Base-by-base conservation (phyloP, 35 echinoderm and acorn worm genomes). In the Anneissia japonica region DNA sequence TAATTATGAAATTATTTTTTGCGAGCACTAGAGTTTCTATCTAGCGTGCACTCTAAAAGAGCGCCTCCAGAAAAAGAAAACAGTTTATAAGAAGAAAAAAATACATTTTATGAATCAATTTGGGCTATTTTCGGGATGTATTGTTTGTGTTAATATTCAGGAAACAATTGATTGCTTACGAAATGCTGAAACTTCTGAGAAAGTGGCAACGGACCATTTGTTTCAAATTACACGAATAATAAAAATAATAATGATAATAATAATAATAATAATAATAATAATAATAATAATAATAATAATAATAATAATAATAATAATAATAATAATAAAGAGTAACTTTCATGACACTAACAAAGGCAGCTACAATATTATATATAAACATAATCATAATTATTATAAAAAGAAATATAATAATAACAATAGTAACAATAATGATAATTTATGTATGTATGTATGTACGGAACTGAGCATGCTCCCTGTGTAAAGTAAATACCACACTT, bases 241-340 rank as follows among this genome's bases (percentile, higher is more conserved):
- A 64, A 64, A 14, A 64, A 64, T 64, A 64, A 64, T 64, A 64
- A 64, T 64, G 51, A 64, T 64, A 64, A 64, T 64, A 28, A 64
- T 64, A 28, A 64, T 64, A 28, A 64, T 64, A 28, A 64, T 64
- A 64, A 64, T 64, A 28, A 64, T 64, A 64, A 64, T 64, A 64
- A 64, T 64, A 64, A 64, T 64, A 64, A 64, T 64, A 64, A 64
- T 64, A 64, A 64, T 64, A 28, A 64, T 64, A 64, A 64, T 64
- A 64, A 64, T 64, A 64, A 64, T 64, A 64, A 64, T 64, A 64
- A 64, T 64, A 64, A 64, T 14, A 14, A 64, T 14, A 14, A 28
- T 14, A 14, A 64, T 14, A 14, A 64, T 14, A 14, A 64, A 64
- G 13, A 28, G 28, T 64, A 64, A 64, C 28, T 14, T 14, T 64